phyloP scores from a whole-genome alignment of 2,888 invertebrate species.

The Nemoura dubitans region DNA sequence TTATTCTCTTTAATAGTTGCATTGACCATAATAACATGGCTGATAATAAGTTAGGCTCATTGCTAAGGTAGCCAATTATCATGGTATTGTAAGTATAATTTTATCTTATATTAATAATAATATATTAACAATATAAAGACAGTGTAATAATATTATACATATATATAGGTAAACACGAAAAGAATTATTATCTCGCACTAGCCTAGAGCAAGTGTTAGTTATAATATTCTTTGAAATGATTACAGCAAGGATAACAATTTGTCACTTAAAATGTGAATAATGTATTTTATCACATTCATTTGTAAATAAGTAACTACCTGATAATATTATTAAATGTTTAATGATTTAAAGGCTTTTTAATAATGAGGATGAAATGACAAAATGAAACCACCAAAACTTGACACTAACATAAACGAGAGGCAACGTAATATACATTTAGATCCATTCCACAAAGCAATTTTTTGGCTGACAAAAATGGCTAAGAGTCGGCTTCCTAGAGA shows the following conservation, averaged over 20 bases:
- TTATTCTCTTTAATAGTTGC: constrained; percentile 29
- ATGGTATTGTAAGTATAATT: background rate
- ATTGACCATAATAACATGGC: constrained; percentile 1
- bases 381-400: constrained; percentile 7
- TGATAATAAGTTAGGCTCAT: background rate
- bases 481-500: no score
- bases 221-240: background rate
- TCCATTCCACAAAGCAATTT: no score
- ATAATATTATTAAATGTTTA: background rate
- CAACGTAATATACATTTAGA: background rate
- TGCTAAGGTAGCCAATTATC: background rate
- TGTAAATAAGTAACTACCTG: background rate
- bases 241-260: background rate
- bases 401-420: background rate
- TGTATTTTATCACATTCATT: constrained; percentile 5
- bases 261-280: background rate
- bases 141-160: background rate
- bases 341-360: background rate
- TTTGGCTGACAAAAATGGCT: no score
- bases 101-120: background rate
- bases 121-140: constrained; percentile 7
- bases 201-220: background rate
- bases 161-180: background rate
- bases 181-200: background rate
- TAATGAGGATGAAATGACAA: background rate